A percentile compares a stretch with the other conserved stretches of the same genome.
Conservation (phyloP, 2,888 invertebrate species). For the Lasioglossum lativentre region DNA sequence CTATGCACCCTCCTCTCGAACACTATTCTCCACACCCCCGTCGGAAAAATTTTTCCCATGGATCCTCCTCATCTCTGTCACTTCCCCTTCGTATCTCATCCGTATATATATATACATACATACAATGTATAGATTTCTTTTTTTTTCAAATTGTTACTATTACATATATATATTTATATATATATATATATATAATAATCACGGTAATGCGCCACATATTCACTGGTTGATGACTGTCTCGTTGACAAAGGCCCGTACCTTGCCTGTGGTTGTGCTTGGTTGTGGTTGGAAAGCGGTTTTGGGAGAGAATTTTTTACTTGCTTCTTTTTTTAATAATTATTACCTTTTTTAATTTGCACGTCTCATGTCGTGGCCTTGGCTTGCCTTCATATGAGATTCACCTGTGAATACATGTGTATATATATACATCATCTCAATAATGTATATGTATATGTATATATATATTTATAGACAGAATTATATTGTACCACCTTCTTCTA, state of each 20-base stretch:
- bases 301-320: conserved; percentile 84
- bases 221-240: conserved; percentile 83
- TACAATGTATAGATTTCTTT: conserved; percentile 55
- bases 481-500: neutral
- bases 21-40: neutral
- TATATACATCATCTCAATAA: conserved; percentile 61
- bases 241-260: conserved; percentile 83
- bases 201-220: conserved; percentile 83
- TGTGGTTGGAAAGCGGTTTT: conserved; percentile 84
- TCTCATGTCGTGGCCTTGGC: conserved; percentile 85
- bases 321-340: conserved; percentile 81
- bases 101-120: conserved; percentile 48
- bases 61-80: neutral
- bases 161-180: conserved; percentile 44
- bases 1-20: neutral
- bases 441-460: conserved; percentile 10
- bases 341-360: conserved; percentile 84
- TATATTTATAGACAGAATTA: neutral
- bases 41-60: neutral
- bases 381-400: conserved; percentile 84
- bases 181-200: conserved; percentile 77
- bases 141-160: neutral
- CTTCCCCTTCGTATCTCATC: conserved; percentile 71
- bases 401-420: conserved; percentile 80
- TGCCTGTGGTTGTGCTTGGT: conserved; percentile 85